Percentiles rank a stretch among this genome's conserved stretches.
Conservation (phyloP, 2,113 vertebrate genomes). For the Oryzias woworae region DNA sequence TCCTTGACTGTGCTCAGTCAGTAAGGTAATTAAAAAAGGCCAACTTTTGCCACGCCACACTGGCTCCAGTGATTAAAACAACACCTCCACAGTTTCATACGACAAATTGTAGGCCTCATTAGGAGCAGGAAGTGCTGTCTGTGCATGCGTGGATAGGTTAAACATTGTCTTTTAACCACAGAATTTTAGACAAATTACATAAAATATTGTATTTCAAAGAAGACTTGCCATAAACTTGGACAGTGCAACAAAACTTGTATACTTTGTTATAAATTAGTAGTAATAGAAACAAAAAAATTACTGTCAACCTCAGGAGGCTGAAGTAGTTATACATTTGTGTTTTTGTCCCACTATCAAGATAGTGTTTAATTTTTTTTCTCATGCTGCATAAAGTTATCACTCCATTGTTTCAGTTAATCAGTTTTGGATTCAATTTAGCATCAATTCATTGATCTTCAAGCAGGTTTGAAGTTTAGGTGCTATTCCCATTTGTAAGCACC, state of each 20-base stretch:
- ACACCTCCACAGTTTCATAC: slow-evolving; percentile 70
- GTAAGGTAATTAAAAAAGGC: slow-evolving; percentile 74
- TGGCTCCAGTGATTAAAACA: slow-evolving; percentile 73
- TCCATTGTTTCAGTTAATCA: slow-evolving; percentile 42
- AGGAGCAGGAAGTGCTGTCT: slow-evolving; percentile 18
- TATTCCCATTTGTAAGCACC: too few species aligned
- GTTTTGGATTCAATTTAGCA: slow-evolving; percentile 33
- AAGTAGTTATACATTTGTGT: too few species aligned
- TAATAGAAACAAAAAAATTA: too few species aligned
- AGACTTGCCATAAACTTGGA: background rate
- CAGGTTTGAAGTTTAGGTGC: too few species aligned
- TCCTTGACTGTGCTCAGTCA: slow-evolving; percentile 72
- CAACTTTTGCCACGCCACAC: slow-evolving; percentile 72
- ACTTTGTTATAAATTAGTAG: too few species aligned
- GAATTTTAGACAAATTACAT: slow-evolving; percentile 19
- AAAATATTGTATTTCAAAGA: slow-evolving; percentile 5
- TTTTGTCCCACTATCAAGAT: too few species aligned
- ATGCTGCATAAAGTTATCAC: slow-evolving; percentile 20
- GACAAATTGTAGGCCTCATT: slow-evolving; percentile 62
- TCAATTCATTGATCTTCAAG: too few species aligned
- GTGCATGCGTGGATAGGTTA: background rate
- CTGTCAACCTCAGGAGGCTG: too few species aligned
- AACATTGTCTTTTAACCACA: background rate
- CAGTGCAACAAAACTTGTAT: background rate
- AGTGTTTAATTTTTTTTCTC: background rate